A percentile compares a stretch with the other conserved stretches of the same genome.
These are phyloP conservation scores for Pachliopta kotzebuea DNA, from an alignment of 2,888 invertebrate species.

Conservation along the genomic window DNA sequence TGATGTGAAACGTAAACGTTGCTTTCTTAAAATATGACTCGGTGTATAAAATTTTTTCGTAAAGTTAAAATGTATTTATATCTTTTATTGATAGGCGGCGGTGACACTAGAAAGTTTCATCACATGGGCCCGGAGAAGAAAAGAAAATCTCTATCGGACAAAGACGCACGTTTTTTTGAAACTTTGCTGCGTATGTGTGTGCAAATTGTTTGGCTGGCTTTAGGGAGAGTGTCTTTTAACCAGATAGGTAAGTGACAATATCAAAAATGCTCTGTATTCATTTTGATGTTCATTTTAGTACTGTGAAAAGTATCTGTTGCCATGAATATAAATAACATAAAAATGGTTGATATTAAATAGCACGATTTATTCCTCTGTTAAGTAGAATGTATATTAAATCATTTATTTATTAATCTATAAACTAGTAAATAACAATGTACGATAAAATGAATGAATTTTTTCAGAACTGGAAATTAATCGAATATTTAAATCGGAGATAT, in stretches of 20 bases:
- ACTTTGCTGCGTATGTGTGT: slow-evolving; percentile 79
- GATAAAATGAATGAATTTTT: background rate
- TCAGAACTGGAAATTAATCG: slow-evolving; percentile 82
- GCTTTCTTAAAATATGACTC: too few relatives aligned
- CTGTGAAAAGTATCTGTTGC: too few relatives aligned
- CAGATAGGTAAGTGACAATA: slow-evolving; percentile 76
- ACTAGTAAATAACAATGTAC: too few relatives aligned
- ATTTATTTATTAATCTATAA: too few relatives aligned
- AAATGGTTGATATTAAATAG: too few relatives aligned
- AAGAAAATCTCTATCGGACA: slow-evolving; percentile 81
- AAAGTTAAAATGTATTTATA: background rate
- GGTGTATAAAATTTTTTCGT: background rate
- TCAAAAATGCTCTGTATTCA: background rate
- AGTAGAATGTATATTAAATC: too few relatives aligned
- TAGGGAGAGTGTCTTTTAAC: slow-evolving; percentile 79
- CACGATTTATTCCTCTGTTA: too few relatives aligned
- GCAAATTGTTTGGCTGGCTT: slow-evolving; percentile 83
- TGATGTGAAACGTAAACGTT: too few relatives aligned
- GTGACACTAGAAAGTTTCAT: slow-evolving; percentile 77
- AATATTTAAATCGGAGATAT: slow-evolving; percentile 81
- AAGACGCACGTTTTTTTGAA: slow-evolving; percentile 82
- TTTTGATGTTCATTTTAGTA: too few relatives aligned
- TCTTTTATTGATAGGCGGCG: slow-evolving; percentile 52
- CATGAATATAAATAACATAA: too few relatives aligned
- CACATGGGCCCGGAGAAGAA: slow-evolving; percentile 81